Evolutionary conservation across 1,140 invertebrate species (phyloP).

Genomic region (Geopemphigus sp.): DNA sequence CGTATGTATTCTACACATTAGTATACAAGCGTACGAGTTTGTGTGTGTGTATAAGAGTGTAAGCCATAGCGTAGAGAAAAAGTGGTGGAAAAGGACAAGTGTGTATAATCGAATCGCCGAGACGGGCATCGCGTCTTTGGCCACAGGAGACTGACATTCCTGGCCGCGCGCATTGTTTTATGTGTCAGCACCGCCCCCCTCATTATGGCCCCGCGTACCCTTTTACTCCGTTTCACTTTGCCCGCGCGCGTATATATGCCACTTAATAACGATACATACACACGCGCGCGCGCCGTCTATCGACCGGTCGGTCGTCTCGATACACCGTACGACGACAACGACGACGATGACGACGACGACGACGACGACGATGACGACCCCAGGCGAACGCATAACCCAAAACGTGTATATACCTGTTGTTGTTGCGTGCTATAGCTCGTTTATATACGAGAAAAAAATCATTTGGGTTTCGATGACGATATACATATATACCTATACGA

Average conservation of each 20-base stretch:
- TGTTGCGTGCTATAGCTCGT: neutral
- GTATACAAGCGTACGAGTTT: neutral
- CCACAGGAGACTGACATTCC: slow-evolving; percentile 39
- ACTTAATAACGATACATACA: slow-evolving; percentile 45
- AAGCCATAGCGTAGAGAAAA: neutral
- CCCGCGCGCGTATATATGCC: neutral
- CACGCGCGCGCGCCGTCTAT: too few species aligned
- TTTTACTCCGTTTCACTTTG: slow-evolving; percentile 28
- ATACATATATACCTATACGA: neutral
- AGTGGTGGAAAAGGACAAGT: slow-evolving; percentile 8
- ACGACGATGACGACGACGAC: neutral
- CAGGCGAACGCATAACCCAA: neutral
- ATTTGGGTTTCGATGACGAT: neutral
- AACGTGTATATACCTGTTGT: neutral
- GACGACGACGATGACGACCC: neutral
- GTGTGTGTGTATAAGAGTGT: too few species aligned
- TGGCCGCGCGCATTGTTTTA: slow-evolving; percentile 42
- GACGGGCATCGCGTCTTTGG: slow-evolving; percentile 23
- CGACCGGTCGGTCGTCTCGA: too few species aligned
- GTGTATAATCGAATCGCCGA: slow-evolving; percentile 8
- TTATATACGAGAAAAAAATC: neutral
- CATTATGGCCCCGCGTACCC: slow-evolving; percentile 42
- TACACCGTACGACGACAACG: neutral
- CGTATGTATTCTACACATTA: too few species aligned
- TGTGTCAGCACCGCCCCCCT: slow-evolving; percentile 46